Evolutionary conservation across 2,113 vertebrate species (phyloP).

Genomic region (Oceanites oceanicus): DNA sequence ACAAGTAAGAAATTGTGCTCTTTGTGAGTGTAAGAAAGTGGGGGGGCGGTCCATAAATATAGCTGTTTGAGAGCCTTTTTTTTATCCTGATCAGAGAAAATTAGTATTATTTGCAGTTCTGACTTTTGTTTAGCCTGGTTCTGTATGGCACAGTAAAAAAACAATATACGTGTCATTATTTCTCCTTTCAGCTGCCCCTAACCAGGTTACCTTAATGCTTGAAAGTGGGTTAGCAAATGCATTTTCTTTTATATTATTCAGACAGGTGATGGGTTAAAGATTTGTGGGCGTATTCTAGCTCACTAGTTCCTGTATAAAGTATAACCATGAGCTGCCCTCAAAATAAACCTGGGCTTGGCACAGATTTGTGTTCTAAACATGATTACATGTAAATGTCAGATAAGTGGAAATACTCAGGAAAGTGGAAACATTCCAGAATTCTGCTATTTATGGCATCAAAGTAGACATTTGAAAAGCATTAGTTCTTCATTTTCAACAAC

Average conservation of each 20-base stretch:
- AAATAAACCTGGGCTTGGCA: conserved; percentile 23
- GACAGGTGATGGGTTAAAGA: not conserved
- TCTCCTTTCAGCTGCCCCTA: not conserved
- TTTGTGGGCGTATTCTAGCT: not conserved
- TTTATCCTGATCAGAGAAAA: not conserved
- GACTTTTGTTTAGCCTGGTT: not conserved
- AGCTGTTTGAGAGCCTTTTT: not conserved
- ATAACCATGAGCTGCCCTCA: not conserved
- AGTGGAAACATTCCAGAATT: not conserved
- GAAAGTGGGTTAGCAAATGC: not conserved
- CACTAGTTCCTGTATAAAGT: not conserved
- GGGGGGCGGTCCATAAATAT: not conserved
- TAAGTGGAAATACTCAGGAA: not conserved
- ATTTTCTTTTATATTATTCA: not conserved
- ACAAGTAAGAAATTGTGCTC: not conserved
- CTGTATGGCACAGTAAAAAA: not conserved
- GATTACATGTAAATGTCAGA: not conserved
- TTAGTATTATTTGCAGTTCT: not conserved
- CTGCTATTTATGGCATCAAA: not conserved
- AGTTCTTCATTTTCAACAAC: not conserved
- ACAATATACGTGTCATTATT: not conserved
- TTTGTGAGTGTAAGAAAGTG: not conserved
- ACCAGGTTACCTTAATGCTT: not conserved
- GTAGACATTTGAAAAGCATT: not conserved
- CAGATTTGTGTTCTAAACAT: not conserved